These are phyloP conservation scores for Nymphalis c-album DNA, from an alignment of 2,888 invertebrate species.

Conservation along the genomic window DNA sequence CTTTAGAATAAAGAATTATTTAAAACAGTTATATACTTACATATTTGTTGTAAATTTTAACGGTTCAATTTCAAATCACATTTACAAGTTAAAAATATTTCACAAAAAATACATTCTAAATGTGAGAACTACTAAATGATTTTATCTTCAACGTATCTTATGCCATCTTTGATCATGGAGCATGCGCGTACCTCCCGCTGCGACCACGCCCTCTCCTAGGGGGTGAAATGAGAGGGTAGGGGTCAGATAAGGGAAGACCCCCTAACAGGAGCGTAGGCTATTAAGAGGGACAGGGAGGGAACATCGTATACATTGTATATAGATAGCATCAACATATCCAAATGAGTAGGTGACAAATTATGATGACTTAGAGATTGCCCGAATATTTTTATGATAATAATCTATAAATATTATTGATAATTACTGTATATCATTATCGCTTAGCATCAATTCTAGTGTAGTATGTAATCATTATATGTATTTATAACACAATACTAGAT, in stretches of 20 bases:
- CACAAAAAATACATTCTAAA: constrained; percentile 5
- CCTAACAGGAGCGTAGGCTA: constrained; percentile 40
- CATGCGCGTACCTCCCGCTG: constrained; percentile 69
- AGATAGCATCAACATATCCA: background rate
- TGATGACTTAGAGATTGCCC: too few species aligned
- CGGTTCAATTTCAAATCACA: background rate
- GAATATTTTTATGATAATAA: too few species aligned
- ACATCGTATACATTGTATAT: constrained; percentile 17
- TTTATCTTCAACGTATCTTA: constrained; percentile 36
- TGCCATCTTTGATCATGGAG: constrained; percentile 74
- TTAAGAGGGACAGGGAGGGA: constrained; percentile 22
- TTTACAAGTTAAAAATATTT: background rate
- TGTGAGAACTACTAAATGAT: constrained; percentile 17
- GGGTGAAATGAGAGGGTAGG: constrained; percentile 50
- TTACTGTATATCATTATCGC: too few species aligned
- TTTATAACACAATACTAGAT: too few species aligned
- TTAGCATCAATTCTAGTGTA: too few species aligned
- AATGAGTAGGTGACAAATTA: background rate
- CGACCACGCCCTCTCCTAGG: constrained; percentile 59
- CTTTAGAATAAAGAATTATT: too few species aligned
- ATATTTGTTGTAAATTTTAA: too few species aligned
- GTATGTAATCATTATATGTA: too few species aligned
- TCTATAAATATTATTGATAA: too few species aligned
- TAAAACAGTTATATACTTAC: background rate
- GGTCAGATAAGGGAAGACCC: constrained; percentile 36